phyloP scores from a whole-genome alignment of 1,140 invertebrate species.

The Caenorhabditis inopinata region DNA sequence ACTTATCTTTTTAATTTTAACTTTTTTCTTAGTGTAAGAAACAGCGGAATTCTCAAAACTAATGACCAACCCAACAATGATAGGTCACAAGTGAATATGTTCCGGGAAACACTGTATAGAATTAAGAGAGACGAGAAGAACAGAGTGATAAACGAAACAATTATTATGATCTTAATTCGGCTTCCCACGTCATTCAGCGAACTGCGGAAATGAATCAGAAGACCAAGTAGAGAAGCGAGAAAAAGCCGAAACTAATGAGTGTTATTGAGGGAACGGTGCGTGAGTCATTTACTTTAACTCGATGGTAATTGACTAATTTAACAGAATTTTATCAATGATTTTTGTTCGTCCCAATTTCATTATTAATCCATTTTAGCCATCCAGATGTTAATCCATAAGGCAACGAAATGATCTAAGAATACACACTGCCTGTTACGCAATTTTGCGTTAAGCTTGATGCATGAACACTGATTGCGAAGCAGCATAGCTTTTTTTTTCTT shows the following conservation, averaged over 20 bases:
- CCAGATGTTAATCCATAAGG: too few species aligned
- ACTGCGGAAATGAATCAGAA: conserved; percentile 24
- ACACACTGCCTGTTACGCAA: too few species aligned
- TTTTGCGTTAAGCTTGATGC: too few species aligned
- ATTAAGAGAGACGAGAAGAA: too few species aligned
- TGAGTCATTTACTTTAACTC: not conserved
- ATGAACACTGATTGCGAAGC: too few species aligned
- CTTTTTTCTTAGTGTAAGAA: not conserved
- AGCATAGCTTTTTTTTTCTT: too few species aligned
- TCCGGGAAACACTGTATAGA: not conserved
- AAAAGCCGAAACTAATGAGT: not conserved
- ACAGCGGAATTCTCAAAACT: not conserved
- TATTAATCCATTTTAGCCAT: too few species aligned
- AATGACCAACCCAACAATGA: not conserved
- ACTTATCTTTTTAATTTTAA: not conserved
- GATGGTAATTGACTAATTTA: too few species aligned
- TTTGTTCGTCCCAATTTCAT: too few species aligned
- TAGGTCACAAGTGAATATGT: not conserved
- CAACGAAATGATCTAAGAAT: too few species aligned
- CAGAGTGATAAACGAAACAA: too few species aligned
- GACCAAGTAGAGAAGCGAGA: not conserved
- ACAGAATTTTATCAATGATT: not conserved
- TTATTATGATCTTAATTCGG: not conserved
- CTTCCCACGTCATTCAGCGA: not conserved
- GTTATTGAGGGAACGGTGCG: not conserved